Percentiles rank a stretch among this genome's conserved stretches.
phyloP scores from a whole-genome alignment of 1,140 invertebrate species.

The Vanessa tameamea region DNA sequence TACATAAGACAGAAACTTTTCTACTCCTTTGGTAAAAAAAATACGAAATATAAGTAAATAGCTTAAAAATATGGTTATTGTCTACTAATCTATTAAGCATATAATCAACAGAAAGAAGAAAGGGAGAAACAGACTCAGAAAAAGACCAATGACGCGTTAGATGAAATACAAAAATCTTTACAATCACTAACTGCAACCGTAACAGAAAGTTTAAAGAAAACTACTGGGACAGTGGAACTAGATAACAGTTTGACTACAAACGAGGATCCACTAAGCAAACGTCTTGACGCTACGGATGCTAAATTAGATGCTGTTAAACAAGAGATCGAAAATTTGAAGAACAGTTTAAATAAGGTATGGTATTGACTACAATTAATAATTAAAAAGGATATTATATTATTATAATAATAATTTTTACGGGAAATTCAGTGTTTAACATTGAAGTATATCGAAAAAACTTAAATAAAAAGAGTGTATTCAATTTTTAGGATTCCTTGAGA shows the following conservation, averaged over 20 bases:
- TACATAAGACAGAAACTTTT: no score
- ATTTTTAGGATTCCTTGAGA: constrained; percentile 58
- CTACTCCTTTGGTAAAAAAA: no score
- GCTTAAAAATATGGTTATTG: no score
- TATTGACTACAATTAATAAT: background rate
- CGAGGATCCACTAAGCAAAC: constrained; percentile 45
- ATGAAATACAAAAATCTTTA: constrained; percentile 84
- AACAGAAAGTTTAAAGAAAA: constrained; percentile 56
- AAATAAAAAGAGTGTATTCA: constrained; percentile 2
- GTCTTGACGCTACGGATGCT: constrained; percentile 59
- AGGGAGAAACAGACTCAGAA: constrained; percentile 85
- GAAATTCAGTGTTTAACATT: background rate
- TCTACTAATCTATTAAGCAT: no score
- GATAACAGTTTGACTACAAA: constrained; percentile 80
- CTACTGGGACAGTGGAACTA: constrained; percentile 62
- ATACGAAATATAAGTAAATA: no score
- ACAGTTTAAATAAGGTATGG: constrained; percentile 74
- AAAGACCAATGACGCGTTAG: constrained; percentile 84
- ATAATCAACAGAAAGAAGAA: constrained; percentile 82
- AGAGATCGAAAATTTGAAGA: constrained; percentile 81
- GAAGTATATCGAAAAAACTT: background rate
- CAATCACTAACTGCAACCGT: constrained; percentile 73
- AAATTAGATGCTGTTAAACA: constrained; percentile 81
- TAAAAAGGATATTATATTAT: background rate
- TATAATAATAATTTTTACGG: background rate